Evolutionary conservation across 2,888 invertebrate species (phyloP).

Genomic region (Spicauda simplicius): DNA sequence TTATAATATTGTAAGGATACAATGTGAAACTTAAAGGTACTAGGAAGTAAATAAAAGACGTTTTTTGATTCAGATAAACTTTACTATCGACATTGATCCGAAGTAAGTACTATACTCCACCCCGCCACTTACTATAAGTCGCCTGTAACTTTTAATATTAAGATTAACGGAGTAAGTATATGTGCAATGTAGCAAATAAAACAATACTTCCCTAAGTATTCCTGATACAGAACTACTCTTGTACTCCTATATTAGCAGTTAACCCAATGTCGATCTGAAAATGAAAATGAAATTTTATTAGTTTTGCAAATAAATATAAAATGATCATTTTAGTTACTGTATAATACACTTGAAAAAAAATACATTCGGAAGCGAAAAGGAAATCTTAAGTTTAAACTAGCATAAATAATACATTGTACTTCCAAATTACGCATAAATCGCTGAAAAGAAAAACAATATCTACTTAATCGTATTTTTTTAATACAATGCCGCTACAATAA

Average conservation of each 20-base stretch:
- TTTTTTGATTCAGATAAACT: not conserved
- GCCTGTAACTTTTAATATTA: not conserved
- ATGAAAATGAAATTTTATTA: not conserved
- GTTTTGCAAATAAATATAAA: too few relatives aligned
- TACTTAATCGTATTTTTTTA: too few relatives aligned
- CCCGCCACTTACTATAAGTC: too few relatives aligned
- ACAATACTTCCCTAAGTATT: not conserved
- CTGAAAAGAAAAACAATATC: too few relatives aligned
- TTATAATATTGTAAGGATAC: too few relatives aligned
- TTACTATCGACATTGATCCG: not conserved
- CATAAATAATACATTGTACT: too few relatives aligned
- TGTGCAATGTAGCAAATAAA: not conserved
- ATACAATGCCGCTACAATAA: not conserved
- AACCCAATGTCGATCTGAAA: conserved; percentile 7
- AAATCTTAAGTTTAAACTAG: too few relatives aligned
- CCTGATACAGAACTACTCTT: not conserved
- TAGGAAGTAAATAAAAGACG: not conserved
- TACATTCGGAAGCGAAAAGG: not conserved
- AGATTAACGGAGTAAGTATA: not conserved
- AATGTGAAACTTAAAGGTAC: too few relatives aligned
- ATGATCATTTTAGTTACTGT: too few relatives aligned
- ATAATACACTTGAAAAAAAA: not conserved
- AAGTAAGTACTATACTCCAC: too few relatives aligned
- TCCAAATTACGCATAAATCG: too few relatives aligned
- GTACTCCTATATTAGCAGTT: not conserved